Conservation (phyloP, 2,888 invertebrate genomes). For the Drosophila aldrichi region DNA sequence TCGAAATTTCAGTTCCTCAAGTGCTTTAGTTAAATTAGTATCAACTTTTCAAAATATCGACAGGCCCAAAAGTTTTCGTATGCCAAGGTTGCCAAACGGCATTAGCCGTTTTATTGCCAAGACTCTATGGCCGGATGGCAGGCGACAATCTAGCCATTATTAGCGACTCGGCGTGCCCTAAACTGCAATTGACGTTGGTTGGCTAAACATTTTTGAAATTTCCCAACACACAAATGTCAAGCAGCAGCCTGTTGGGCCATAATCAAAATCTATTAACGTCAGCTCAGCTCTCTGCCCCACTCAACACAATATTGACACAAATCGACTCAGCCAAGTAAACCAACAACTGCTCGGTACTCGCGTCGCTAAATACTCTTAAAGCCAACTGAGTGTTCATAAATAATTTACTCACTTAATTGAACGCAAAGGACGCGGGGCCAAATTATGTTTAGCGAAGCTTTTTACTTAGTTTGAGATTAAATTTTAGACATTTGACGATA, state of each 20-base stretch:
- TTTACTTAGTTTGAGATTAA: not conserved
- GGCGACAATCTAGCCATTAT: slow-evolving; percentile 30
- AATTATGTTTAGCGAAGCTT: not conserved
- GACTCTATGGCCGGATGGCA: slow-evolving; percentile 7
- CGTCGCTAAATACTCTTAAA: slow-evolving; percentile 22
- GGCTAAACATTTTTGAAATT: slow-evolving; percentile 36
- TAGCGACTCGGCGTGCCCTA: slow-evolving; percentile 15
- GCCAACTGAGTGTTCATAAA: slow-evolving; percentile 48
- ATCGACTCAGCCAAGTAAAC: slow-evolving; percentile 33
- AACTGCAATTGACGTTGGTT: slow-evolving; percentile 44
- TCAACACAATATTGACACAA: slow-evolving; percentile 51
- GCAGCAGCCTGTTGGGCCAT: slow-evolving; percentile 25
- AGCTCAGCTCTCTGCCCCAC: slow-evolving; percentile 28
- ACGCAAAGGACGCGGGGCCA: slow-evolving; percentile 19
- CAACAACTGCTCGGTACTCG: slow-evolving; percentile 36
- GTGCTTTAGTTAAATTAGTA: slow-evolving; percentile 69
- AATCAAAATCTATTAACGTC: slow-evolving; percentile 58
- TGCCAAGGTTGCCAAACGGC: slow-evolving; percentile 38
- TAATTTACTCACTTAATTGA: slow-evolving; percentile 59
- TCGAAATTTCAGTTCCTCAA: slow-evolving; percentile 63
- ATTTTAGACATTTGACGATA: not conserved
- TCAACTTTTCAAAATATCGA: slow-evolving; percentile 80
- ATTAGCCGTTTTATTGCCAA: slow-evolving; percentile 62
- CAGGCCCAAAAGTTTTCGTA: slow-evolving; percentile 60
- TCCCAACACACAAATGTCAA: slow-evolving; percentile 29